Base-by-base conservation (phyloP, 2,888 invertebrate genomes). In the Drepanosiphum platanoidis region DNA sequence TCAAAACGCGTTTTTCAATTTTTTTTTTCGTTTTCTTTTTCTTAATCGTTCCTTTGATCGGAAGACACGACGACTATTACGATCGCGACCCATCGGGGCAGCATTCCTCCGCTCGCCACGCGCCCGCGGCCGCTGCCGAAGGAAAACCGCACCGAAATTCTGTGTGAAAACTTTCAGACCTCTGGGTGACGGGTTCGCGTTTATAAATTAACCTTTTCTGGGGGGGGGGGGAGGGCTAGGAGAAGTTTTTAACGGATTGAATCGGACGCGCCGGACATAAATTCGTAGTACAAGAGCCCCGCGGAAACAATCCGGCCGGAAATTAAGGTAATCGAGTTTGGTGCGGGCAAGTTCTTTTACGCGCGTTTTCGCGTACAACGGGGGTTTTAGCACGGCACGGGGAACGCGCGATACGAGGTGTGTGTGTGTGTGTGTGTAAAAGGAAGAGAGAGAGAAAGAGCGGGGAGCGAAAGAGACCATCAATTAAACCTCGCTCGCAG, bases 261-360 rank as follows among this genome's bases (percentile, higher is more conserved):
- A 84, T 84, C 75, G 84, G 75, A 84, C 75, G 70, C 77, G 68
- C 77, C 58, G 75, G 75, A 77, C 84, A 84, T 84, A 84, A 84
- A 84, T 84, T 84, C 77, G 68, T 68, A 36, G 68, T 36, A 77
- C 84, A 68, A 75, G 75, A 84, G 75, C 68, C 68, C 84, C 36
- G 70, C 52, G 84, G 84, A 84, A 84, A 84, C 75, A 77, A 84
- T 84, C 77, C 77, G 36, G 52, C 66, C 84, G 84, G 84, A 84
- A 84, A 84, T 84, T 84, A 84, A 84, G 84, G 84, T 84, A 84
- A 84, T 84, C 84, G 84, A 84, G 75, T 84, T 77, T 68, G 75
- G 75, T 68, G 64, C 66, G 68, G 46, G n/a, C 11, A 75, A 70
- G 58, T 66, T 82, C 32, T 75, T 83, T 83, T 83, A 68, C 34